Evolutionary conservation across 1,140 invertebrate species (phyloP).

Genomic region (Oppia nitens): DNA sequence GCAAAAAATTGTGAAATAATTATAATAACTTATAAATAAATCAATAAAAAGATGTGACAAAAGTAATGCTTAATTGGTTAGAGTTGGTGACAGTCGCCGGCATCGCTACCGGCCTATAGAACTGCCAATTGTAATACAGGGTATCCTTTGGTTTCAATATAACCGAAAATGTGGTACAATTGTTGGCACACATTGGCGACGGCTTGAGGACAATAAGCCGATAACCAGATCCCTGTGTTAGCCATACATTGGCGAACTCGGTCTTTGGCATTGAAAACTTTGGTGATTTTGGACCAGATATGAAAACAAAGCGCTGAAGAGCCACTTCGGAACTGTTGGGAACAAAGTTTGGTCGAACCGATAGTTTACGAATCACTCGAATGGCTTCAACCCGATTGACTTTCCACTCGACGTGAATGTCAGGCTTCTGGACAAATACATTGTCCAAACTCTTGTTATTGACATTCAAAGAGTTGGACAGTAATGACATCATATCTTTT

Average conservation of each 20-base stretch:
- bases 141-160: conserved; percentile 44
- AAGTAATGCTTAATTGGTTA: neutral
- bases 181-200: conserved; percentile 43
- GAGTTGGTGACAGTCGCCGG: conserved; percentile 28
- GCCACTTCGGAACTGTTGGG: conserved; percentile 41
- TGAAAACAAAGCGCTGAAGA: conserved; percentile 48
- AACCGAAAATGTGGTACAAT: conserved; percentile 44
- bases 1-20: too few relatives aligned
- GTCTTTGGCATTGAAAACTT: conserved; percentile 47
- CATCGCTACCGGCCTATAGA: conserved; percentile 50
- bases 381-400: conserved; percentile 48
- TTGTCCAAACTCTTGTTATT: neutral
- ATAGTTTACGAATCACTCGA: conserved; percentile 42
- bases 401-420: conserved; percentile 34
- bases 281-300: conserved; percentile 42
- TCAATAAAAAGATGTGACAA: neutral
- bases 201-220: conserved; percentile 45
- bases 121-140: conserved; percentile 69
- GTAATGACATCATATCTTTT: neutral
- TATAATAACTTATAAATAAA: too few relatives aligned
- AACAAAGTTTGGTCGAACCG: conserved; percentile 38
- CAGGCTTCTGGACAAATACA: neutral
- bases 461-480: conserved; percentile 5
- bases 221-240: conserved; percentile 44
- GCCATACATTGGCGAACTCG: conserved; percentile 53